Evolutionary conservation across 1,140 invertebrate genomes (phyloP), one percentile per base, ranked within the genome.

Genomic region (Chlorops oryzae): DNA sequence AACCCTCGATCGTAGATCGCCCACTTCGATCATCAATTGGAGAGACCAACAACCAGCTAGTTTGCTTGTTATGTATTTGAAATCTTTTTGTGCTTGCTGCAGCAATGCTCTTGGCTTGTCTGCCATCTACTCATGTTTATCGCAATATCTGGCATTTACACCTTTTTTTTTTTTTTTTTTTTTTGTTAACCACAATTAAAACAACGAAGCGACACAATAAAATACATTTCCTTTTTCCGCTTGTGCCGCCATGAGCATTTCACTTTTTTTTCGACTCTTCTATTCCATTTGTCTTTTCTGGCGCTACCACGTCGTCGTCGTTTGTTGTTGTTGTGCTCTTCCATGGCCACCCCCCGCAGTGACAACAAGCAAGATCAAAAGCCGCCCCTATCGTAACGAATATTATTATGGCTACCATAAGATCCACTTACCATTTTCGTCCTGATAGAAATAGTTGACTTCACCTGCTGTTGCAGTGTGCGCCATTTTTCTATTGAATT

Each of bases 381-480:
- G 52, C n/a, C n/a, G n/a, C n/a, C n/a, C n/a, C n/a, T n/a, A n/a
- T n/a, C n/a, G n/a, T n/a, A n/a, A n/a, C n/a, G n/a, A n/a, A n/a
- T n/a, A n/a, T n/a, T n/a, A n/a, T n/a, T n/a, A n/a, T n/a, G n/a
- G n/a, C n/a, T n/a, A n/a, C n/a, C n/a, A n/a, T n/a, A n/a, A n/a
- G n/a, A n/a, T 22, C 18, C 37, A 69, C 67, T 70, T 56, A 70
- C 67, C 67, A 54, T 70, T 59, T 42, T 65, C 67, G 51, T 70
- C 62, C 47, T 55, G 61, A 50, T 61, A 65, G 52, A 70, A 70
- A 52, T 55, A 70, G 45, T 67, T 68, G 18, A 70, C 57, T 62
- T 67, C 67, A 43, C 61, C 58, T 51, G 44, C 53, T 47, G 54
- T 39, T 27, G 56, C 41, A 6, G 59, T 62, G 57, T 69, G 65